A percentile compares a stretch with the other conserved stretches of the same genome.
These are phyloP conservation scores for Genyomyrus donnyi DNA, from an alignment of 2,113 vertebrate species.

Conservation along the genomic window DNA sequence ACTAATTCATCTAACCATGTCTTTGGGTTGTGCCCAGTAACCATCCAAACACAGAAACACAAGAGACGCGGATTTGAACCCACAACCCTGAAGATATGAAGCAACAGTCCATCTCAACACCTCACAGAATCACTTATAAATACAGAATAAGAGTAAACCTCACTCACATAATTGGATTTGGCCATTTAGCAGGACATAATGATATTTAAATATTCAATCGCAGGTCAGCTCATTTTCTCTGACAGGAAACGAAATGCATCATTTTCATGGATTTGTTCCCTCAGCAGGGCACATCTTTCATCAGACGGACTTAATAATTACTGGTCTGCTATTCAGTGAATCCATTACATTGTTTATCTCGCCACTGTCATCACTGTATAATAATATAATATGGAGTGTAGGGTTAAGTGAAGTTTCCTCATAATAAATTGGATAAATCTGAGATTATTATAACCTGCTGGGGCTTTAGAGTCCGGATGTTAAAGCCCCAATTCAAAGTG, in stretches of 20 bases:
- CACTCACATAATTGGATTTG: background rate
- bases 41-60: background rate
- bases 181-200: background rate
- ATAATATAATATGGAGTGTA: background rate
- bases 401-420: background rate
- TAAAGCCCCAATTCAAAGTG: background rate
- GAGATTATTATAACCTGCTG: background rate
- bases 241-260: background rate
- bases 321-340: background rate
- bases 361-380: background rate
- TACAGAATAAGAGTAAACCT: background rate
- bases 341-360: background rate
- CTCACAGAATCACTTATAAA: background rate
- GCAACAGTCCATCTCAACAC: background rate
- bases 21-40: background rate
- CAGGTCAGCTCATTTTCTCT: background rate
- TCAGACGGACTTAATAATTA: background rate
- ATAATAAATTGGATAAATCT: background rate
- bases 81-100: background rate
- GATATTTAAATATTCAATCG: background rate
- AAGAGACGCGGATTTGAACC: background rate
- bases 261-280: background rate
- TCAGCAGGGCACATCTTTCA: background rate
- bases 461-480: background rate
- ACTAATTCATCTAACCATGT: background rate